Evolutionary conservation across 1,140 invertebrate species (phyloP), one percentile per base, ranked within the genome.

Genomic region (Euwallacea fornicatus): DNA sequence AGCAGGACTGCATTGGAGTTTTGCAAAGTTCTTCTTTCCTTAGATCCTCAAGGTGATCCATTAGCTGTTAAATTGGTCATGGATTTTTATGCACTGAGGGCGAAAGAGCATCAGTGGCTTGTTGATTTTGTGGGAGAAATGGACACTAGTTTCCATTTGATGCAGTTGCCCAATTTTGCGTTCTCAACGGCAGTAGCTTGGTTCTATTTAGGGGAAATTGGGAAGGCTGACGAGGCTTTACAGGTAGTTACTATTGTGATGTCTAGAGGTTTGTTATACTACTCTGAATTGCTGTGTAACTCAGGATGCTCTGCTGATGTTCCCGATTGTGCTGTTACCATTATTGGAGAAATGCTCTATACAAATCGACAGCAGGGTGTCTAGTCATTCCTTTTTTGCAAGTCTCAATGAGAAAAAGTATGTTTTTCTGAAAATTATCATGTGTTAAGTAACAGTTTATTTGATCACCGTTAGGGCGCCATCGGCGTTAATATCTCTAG

Each of bases 21-120:
- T 54, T 89, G 88, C 73, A 95, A 94, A 79, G 76, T 93, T 21
- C 81, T 92, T 41, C 80, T 92, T 43, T 92, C 91, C 54, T 80
- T 97, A 21, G 93, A 96, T 80, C 93, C 94, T 0, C 89, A 91
- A 42, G 85, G 81, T 43, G 96, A 98, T 84, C 96, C 96, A 0
- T 78, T 97, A 68, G 93, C 90, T 33, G 86, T 92, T 8, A 83
- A 94, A 44, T 83, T 97, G 16, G 86, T 91, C 73, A 88, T 98
- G 3, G 95, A 98, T 80, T 94, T 93, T 73, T 94, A 95, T 80
- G 94, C 95, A 0, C 77, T 98, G 44, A 83, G 92, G 69, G 87
- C 91, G 56, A 88, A 88, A 62, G 91, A 97, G 82, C 93, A 91
- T 78, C 82, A 87, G n/a, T 97, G 94, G 90, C 84, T 95, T 0